Percentiles rank a stretch among this genome's conserved stretches.
Conservation (phyloP, 2,113 vertebrate species). For the Pseudonaja textilis region DNA sequence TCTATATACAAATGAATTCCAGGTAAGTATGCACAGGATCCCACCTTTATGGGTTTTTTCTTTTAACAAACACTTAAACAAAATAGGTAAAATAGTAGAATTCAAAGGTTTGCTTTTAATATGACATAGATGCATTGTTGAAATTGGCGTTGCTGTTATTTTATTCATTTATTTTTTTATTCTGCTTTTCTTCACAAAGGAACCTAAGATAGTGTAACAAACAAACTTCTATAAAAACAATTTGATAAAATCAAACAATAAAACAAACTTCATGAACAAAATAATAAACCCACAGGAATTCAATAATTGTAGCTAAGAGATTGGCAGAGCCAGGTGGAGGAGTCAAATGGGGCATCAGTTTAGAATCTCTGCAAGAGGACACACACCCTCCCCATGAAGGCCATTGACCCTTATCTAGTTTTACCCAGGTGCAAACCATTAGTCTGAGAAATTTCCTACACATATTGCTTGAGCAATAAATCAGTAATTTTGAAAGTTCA, state of each 20-base stretch:
- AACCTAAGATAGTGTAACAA: neutral
- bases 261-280: neutral
- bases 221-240: neutral
- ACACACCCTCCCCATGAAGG: neutral
- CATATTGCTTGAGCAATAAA: neutral
- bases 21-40: neutral
- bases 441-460: neutral
- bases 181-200: neutral
- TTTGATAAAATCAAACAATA: neutral
- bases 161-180: neutral
- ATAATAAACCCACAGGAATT: neutral
- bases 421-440: neutral
- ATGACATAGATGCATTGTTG: neutral
- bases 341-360: neutral
- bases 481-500: neutral
- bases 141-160: neutral
- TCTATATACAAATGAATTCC: neutral
- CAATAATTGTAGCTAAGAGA: neutral
- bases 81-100: neutral
- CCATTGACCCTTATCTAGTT: neutral
- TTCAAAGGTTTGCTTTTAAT: neutral
- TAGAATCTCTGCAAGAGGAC: neutral
- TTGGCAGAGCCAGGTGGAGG: neutral
- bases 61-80: neutral
- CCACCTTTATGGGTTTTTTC: neutral